Evolutionary conservation across 2,113 vertebrate species (phyloP), one percentile per base, ranked within the genome.

Genomic region (Xiphophorus maculatus): DNA sequence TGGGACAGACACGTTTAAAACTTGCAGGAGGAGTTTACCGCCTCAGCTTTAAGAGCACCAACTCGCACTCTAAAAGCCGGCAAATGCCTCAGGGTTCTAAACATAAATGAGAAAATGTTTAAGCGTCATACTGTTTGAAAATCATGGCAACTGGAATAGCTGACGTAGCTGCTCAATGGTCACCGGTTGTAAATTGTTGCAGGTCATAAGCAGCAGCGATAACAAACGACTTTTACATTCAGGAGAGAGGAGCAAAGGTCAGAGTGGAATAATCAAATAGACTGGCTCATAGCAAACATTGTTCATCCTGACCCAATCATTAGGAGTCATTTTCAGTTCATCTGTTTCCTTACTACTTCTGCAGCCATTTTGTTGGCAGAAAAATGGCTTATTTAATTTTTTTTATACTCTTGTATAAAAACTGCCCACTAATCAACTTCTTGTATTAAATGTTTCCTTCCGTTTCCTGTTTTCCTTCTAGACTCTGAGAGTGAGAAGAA

Each of bases 401-500:
- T 4, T 11, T n/a, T 1, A n/a, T 27, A 35, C 12, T 5, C 6
- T 22, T 1, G 17, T 51, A 25, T 8, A 51, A 51, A 51, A 51
- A 22, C 5, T 1, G 12, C n/a, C n/a, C 14, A 19, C n/a, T 63
- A 5, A 28, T 48, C 19, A 0, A 22, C 29, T 29, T 14, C 27
- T 40, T 15, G 2, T 28, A 58, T 25, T 61, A 60, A 60, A 40
- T 4, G 22, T 27, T 25, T 19, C 25, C 5, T 71, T 48, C 15
- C 17, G 11, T 15, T n/a, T 32, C 14, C 40, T 15, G 5, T 48
- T 32, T 64, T 13, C 25, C 4, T 67, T 63, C 37, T 66, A 92
- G 91, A 74, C 71, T 79, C 63, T 90, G 77, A 87, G 85, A 60
- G 85, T 79, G 29, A 88, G 90, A 65, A 91, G 54, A n/a, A 88